Percentiles rank a stretch among this genome's conserved stretches.
These are phyloP conservation scores for Catamblyrhynchus diadema DNA, from an alignment of 2,797 vertebrate species.

Conservation along the genomic window DNA sequence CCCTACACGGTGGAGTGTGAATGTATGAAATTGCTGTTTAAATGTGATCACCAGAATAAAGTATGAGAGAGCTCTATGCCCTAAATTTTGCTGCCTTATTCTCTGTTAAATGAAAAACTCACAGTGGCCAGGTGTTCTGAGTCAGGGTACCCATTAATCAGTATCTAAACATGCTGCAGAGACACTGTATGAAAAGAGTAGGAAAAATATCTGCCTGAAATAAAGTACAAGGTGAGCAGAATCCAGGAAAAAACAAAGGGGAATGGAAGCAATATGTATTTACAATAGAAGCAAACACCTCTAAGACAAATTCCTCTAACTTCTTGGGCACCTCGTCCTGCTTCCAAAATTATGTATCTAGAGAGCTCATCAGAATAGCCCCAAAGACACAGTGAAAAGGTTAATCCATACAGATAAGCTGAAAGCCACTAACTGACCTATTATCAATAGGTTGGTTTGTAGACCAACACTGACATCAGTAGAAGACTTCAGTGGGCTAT, in stretches of 20 bases:
- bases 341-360: background rate
- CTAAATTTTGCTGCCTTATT: background rate
- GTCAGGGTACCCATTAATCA: background rate
- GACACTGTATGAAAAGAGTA: background rate
- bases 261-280: background rate
- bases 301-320: background rate
- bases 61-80: background rate
- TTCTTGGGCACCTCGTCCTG: background rate
- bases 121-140: background rate
- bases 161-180: background rate
- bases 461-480: background rate
- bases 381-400: background rate
- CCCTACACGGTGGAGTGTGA: background rate
- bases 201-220: background rate
- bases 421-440: background rate
- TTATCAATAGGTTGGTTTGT: background rate
- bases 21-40: background rate
- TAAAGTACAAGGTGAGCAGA: background rate
- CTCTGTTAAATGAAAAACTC: background rate
- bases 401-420: background rate
- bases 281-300: background rate
- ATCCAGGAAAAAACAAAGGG: background rate
- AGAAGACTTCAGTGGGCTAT: background rate
- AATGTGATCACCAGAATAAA: background rate
- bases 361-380: background rate